Base-by-base conservation (phyloP, 2,113 vertebrate species). In the Mirounga angustirostris region DNA sequence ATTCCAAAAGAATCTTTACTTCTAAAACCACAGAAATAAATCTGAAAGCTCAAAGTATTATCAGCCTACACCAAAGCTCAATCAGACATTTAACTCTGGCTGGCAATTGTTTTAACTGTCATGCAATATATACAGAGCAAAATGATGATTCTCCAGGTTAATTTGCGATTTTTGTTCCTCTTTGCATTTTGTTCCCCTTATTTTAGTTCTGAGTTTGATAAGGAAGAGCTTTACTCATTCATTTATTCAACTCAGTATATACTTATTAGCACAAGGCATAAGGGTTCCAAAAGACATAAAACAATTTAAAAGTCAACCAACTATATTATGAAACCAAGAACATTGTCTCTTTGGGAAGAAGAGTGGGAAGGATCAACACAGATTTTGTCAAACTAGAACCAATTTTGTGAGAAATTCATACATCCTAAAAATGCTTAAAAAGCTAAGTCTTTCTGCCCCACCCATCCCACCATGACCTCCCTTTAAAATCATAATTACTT, bases 331-430 rank as follows among this genome's bases (percentile, higher is more conserved):
- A 85, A 89, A 91, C 54, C 43, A 95, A 90, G 46, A 92, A 88
- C 36, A 88, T 10, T 71, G 28, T 67, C 63, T 84, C 93, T 54
- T 94, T 96, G 10, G 16, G 83, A 97, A 96, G 56, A 95, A 93
- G 13, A 78, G 15, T 89, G 26, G n/a, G 8, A 91, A 93, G 43
- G 58, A 58, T 24, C 54, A 73, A 91, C 4, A 76, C 2, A 67
- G 22, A 78, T 79, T 67, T 67, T 82, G 52, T 83, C 40, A 83
- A 94, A 83, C 30, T 80, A 94, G 24, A 58, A 90, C 9, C 10
- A 92, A 79, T 52, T 82, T 46, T 61, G 21, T 83, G 21, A 92
- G 52, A 97, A 83, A 95, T 90, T 54, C 36, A 92, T n/a, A 50
- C 5, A 96, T 43, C 40, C 58, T 89, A 78, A 71, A 85, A 83